These are phyloP conservation scores for Andrena praecox DNA, from an alignment of 2,888 invertebrate genomes.

Conservation along the genomic window DNA sequence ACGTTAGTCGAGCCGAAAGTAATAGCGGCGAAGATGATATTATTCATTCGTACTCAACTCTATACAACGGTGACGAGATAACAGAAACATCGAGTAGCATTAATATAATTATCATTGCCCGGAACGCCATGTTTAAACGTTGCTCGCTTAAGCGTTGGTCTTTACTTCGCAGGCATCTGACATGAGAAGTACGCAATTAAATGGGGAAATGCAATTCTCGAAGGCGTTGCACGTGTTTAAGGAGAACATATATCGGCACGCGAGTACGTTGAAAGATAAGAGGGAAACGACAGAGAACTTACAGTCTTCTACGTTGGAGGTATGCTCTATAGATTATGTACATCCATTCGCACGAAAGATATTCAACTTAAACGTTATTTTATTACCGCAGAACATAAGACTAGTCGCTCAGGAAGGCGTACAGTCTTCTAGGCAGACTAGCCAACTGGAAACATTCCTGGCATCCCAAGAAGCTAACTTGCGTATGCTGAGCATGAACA, in stretches of 20 bases:
- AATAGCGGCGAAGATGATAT: not conserved
- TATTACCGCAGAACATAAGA: constrained; percentile 77
- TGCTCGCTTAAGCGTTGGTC: constrained; percentile 1
- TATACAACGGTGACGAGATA: constrained; percentile 49
- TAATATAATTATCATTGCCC: constrained; percentile 17
- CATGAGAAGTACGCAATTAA: constrained; percentile 88
- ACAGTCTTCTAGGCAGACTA: constrained; percentile 78
- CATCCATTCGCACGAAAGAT: not conserved
- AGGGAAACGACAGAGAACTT: constrained; percentile 81
- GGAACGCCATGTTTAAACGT: constrained; percentile 27
- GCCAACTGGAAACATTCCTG: constrained; percentile 81
- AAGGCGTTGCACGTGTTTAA: constrained; percentile 87
- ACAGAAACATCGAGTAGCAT: constrained; percentile 38
- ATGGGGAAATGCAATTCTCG: constrained; percentile 89
- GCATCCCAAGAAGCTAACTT: constrained; percentile 78
- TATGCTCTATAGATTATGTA: constrained; percentile 37
- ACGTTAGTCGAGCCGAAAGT: not conserved
- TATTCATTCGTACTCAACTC: constrained; percentile 61
- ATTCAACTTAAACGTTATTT: not conserved
- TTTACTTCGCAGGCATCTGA: constrained; percentile 88
- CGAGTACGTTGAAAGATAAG: constrained; percentile 71
- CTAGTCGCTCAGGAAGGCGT: constrained; percentile 79
- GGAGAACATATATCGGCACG: constrained; percentile 81
- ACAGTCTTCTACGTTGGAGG: constrained; percentile 74
- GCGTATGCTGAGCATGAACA: constrained; percentile 63